Base-by-base conservation (phyloP, 2,113 vertebrate species). In the Pogona vitticeps region DNA sequence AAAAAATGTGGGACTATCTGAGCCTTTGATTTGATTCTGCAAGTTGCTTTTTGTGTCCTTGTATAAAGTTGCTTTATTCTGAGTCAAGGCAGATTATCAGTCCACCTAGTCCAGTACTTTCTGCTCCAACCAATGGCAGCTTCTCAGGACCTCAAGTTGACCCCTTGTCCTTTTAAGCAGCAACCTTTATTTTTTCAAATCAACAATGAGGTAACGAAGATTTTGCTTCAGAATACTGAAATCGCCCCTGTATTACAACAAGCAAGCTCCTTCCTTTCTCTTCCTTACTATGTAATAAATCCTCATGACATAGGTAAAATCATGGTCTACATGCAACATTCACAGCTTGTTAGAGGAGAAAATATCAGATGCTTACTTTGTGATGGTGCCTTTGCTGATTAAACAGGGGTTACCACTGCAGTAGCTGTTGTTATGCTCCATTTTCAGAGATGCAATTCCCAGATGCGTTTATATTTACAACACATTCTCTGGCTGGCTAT, bases 401-500 rank as follows among this genome's bases (percentile, higher is more conserved):
- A 78, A 70, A 15, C 46, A 14, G 0, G 1, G 46, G 83, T 87
- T 91, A 88, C 80, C 61, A 76, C 81, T 0, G 14, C 82, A 67
- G 28, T 1, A 1, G 42, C 2, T 58, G 18, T 23, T 83, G 83
- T 83, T 75, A 56, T 83, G 76, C 83, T 92, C 85, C 88, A 88
- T 40, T 79, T 81, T 65, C 87, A 90, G 21, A 67, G 21, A 67
- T 63, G 63, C 46, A 76, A 10, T 86, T 87, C 12, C 3, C 75
- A 9, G 13, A 38, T 28, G 8, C 67, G 87, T 83, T 93, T 38
- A 2, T 76, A 76, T 90, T 94, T 91, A 88, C 88, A 42, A 10
- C 86, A 67, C 88, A 6, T 76, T n/a, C 92, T 86, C 63, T 9
- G 90, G 92, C 91, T 92, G 91, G 92, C 93, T 73, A 72, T 90